Evolutionary conservation across 2,888 invertebrate species (phyloP).

Genomic region (Cantharis nigra): DNA sequence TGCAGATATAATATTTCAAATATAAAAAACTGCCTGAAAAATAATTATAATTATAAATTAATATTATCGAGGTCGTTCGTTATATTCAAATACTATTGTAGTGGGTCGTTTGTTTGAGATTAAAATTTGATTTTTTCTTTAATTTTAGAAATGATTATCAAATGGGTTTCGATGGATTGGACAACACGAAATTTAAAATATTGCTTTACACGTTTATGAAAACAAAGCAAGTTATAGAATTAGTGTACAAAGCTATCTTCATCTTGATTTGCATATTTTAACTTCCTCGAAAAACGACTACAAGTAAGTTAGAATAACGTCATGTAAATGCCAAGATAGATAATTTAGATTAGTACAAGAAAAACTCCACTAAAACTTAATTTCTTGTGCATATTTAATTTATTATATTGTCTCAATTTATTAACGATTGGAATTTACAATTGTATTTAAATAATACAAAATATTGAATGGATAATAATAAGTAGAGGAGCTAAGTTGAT

Average conservation of each 20-base stretch:
- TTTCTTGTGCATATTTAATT: slow-evolving; percentile 5
- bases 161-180: not conserved
- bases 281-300: slow-evolving; percentile 13
- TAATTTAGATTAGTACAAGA: slow-evolving; percentile 19
- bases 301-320: slow-evolving; percentile 16
- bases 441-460: not conserved
- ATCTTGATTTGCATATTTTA: slow-evolving; percentile 20
- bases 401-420: not conserved
- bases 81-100: not conserved
- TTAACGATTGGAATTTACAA: not conserved
- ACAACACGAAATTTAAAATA: not conserved
- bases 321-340: slow-evolving; percentile 22
- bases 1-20: not conserved
- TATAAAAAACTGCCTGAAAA: not conserved
- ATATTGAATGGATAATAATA: not conserved
- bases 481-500: no score
- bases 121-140: not conserved
- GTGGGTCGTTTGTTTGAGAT: not conserved
- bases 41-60: not conserved
- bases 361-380: slow-evolving; percentile 11
- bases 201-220: not conserved
- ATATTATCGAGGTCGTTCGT: not conserved
- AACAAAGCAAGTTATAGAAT: slow-evolving; percentile 18
- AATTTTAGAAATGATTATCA: not conserved
- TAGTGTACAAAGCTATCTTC: slow-evolving; percentile 19